Conservation (phyloP, 2,113 vertebrate genomes). For the Syrmaticus mikado region DNA sequence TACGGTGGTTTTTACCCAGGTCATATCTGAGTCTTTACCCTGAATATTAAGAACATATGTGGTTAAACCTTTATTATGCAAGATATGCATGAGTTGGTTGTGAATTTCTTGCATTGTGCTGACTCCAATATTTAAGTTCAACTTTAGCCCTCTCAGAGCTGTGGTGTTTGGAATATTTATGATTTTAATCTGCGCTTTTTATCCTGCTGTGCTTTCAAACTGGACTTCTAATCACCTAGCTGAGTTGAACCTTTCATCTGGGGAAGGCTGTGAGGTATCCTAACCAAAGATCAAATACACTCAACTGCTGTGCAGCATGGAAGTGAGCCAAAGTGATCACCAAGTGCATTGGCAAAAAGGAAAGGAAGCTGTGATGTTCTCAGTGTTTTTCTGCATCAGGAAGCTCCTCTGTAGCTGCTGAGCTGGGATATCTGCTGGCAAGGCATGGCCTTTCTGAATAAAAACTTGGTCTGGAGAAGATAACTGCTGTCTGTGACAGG, state of each 20-base stretch:
- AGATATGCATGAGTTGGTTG: conserved; percentile 54
- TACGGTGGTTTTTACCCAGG: conserved; percentile 47
- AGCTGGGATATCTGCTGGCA: neutral
- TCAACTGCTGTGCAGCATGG: conserved; percentile 45
- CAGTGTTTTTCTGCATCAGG: neutral
- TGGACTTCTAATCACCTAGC: conserved; percentile 40
- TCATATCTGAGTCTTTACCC: conserved; percentile 55
- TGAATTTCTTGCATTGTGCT: conserved; percentile 66
- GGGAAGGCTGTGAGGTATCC: conserved; percentile 37
- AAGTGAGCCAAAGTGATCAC: conserved; percentile 12
- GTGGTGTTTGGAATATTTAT: conserved; percentile 60
- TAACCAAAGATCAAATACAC: conserved; percentile 57
- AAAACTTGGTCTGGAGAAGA: neutral
- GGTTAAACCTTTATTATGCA: conserved; percentile 68
- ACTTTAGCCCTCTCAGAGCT: conserved; percentile 21
- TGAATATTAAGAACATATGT: conserved; percentile 72
- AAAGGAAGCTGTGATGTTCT: neutral
- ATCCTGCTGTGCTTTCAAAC: conserved; percentile 66
- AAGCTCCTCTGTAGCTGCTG: neutral
- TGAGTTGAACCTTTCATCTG: conserved; percentile 51
- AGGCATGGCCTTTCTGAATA: neutral
- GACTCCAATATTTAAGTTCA: conserved; percentile 65
- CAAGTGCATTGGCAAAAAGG: neutral
- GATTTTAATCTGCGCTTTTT: conserved; percentile 68
- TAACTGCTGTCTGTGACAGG: neutral